Percentiles rank a stretch among this genome's conserved stretches.
Conservation (phyloP, 2,888 invertebrate genomes). For the Magallana nippona region DNA sequence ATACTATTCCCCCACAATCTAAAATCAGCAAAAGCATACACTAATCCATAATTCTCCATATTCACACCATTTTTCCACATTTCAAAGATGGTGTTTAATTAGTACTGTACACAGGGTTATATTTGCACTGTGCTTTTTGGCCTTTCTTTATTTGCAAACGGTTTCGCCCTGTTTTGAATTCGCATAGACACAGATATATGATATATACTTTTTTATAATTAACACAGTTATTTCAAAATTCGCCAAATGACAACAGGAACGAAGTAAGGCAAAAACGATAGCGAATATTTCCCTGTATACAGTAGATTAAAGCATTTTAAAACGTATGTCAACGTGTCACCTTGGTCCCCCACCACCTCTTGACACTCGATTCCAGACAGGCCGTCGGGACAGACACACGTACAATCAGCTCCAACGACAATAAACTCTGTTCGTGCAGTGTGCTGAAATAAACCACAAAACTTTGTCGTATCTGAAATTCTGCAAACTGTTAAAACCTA, state of each 20-base stretch:
- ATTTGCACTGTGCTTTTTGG: too few relatives aligned
- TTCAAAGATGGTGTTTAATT: background rate
- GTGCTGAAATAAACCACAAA: background rate
- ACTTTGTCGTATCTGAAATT: background rate
- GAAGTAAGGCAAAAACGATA: too few relatives aligned
- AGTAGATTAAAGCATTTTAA: background rate
- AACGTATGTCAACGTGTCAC: background rate
- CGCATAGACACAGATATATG: too few relatives aligned
- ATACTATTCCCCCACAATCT: background rate
- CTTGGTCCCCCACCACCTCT: background rate
- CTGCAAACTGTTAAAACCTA: background rate
- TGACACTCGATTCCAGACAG: background rate
- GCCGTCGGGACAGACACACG: conserved; percentile 21
- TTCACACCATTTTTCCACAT: background rate
- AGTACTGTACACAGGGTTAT: too few relatives aligned
- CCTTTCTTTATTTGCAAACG: too few relatives aligned
- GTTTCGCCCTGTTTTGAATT: too few relatives aligned
- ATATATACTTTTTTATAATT: too few relatives aligned
- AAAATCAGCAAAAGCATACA: too few relatives aligned
- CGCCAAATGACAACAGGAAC: too few relatives aligned
- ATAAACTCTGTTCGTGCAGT: background rate
- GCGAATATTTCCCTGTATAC: too few relatives aligned
- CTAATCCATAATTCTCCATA: background rate
- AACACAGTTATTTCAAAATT: too few relatives aligned
- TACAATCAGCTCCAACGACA: conserved; percentile 12